These are phyloP conservation scores for Drosophila algonquin DNA, from an alignment of 2,888 invertebrate genomes.

Conservation along the genomic window DNA sequence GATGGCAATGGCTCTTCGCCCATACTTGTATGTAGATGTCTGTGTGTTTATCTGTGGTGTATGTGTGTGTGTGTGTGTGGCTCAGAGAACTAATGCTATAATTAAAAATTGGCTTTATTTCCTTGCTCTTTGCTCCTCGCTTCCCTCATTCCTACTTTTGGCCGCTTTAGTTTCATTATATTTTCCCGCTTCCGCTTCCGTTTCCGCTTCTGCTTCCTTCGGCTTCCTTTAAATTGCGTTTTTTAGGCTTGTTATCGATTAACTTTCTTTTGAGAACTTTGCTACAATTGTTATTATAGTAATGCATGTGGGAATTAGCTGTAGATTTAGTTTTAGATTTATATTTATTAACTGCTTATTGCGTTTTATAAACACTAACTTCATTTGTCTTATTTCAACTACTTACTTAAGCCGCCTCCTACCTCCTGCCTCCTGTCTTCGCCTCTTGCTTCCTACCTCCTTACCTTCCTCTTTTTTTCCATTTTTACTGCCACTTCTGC, in stretches of 20 bases:
- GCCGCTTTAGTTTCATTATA: slow-evolving; percentile 68
- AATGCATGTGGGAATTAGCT: slow-evolving; percentile 38
- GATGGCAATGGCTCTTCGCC: slow-evolving; percentile 9
- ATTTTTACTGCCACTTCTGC: neutral
- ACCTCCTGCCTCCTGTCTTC: neutral
- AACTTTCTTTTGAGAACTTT: slow-evolving; percentile 60
- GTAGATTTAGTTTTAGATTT: slow-evolving; percentile 34
- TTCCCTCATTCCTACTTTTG: slow-evolving; percentile 47
- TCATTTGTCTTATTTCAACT: slow-evolving; percentile 66
- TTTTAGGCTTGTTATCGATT: slow-evolving; percentile 36
- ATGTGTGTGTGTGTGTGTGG: slow-evolving; percentile 18
- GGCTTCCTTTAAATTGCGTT: neutral
- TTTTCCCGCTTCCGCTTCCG: slow-evolving; percentile 34
- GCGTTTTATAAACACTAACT: slow-evolving; percentile 77
- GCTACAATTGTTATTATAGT: slow-evolving; percentile 55
- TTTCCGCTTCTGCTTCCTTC: slow-evolving; percentile 33
- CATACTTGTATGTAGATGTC: neutral
- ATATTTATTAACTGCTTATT: slow-evolving; percentile 57
- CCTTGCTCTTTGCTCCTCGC: slow-evolving; percentile 21
- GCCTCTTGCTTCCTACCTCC: neutral
- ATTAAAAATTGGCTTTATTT: slow-evolving; percentile 63
- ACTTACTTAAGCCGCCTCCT: slow-evolving; percentile 66
- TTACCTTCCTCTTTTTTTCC: neutral
- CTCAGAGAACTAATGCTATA: slow-evolving; percentile 41
- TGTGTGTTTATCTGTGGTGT: slow-evolving; percentile 12